Base-by-base conservation (phyloP, 92 coral and sea anemone genomes). In the Virgularia gustaviana region DNA sequence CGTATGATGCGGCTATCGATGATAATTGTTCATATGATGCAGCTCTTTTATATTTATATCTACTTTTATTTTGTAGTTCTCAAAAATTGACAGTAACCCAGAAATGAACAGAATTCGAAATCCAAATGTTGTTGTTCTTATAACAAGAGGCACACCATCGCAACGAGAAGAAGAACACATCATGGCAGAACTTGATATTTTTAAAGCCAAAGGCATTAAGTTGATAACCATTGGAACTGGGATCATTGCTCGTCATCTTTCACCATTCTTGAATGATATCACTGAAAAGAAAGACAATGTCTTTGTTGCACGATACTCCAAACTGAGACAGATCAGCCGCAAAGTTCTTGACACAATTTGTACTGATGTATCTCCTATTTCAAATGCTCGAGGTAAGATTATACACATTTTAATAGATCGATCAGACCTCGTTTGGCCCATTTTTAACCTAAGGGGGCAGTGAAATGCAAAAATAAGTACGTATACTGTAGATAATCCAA, bases 81-180 rank as follows among this genome's bases (percentile, higher is more conserved):
- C n/a, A n/a, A n/a, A n/a, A n/a, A n/a, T n/a, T n/a, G n/a, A n/a
- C n/a, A n/a, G n/a, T n/a, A n/a, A n/a, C n/a, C n/a, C n/a, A n/a
- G n/a, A n/a, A n/a, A n/a, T n/a, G n/a, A n/a, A n/a, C n/a, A 59
- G 61, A 13, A 31, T 27, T 31, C 28, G 38, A 31, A 6, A 68
- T 25, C 61, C 60, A 13, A 68, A 68, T 30, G 75, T 68, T 15
- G 36, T 68, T 32, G 61, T 68, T 2, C 61, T 49, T 16, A 68
- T 68, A 34, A 68, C 75, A 0, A 29, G 75, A 49, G 61, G 75
- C 8, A 15, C 9, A 15, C 47, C 75, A 6, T n/a, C n/a, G n/a
- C n/a, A n/a, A n/a, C 9, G 35, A 9, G 61, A 68, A 30, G 12
- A 19, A 16, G 31, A 35, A 1, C 47, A 31, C 19, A 38, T 61